A percentile compares a stretch with the other conserved stretches of the same genome.
Evolutionary conservation across 2,797 vertebrate species (phyloP).

Genomic region (Oreochromis mossambicus): DNA sequence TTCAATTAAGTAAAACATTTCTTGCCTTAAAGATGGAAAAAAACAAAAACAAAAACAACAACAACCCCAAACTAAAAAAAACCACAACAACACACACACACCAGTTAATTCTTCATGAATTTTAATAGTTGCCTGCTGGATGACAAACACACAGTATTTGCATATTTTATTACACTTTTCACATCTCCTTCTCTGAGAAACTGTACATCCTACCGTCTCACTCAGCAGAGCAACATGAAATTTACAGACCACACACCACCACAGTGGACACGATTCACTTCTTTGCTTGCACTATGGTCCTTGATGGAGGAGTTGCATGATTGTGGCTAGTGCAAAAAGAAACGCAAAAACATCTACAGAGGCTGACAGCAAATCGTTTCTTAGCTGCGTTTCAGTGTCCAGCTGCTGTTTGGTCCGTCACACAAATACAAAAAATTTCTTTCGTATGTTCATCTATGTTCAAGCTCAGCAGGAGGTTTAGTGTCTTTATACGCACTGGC

Average conservation of each 20-base stretch:
- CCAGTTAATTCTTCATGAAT: slow-evolving; percentile 36
- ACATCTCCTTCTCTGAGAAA: slow-evolving; percentile 28
- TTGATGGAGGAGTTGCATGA: slow-evolving; percentile 9
- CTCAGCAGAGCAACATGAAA: slow-evolving; percentile 43
- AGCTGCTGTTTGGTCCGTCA: neutral
- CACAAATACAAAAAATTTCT: neutral
- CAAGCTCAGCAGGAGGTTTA: neutral
- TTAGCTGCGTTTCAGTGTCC: neutral
- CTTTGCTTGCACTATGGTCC: neutral
- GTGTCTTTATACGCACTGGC: neutral
- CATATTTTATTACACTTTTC: slow-evolving; percentile 51
- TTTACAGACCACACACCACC: slow-evolving; percentile 42
- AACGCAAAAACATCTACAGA: neutral
- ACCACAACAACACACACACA: neutral
- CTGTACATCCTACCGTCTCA: slow-evolving; percentile 38
- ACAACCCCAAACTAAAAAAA: neutral
- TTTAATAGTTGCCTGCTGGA: slow-evolving; percentile 49
- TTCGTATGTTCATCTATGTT: neutral
- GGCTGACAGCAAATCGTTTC: neutral
- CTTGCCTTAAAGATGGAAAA: neutral
- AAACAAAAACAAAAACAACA: neutral
- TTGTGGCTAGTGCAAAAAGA: slow-evolving; percentile 55
- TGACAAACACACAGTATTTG: slow-evolving; percentile 52
- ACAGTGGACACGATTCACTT: slow-evolving; percentile 4
- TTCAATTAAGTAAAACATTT: neutral